Evolutionary conservation across 2,797 vertebrate genomes (phyloP), one percentile per base, ranked within the genome.

Genomic region (Lophotriccus pileatus): DNA sequence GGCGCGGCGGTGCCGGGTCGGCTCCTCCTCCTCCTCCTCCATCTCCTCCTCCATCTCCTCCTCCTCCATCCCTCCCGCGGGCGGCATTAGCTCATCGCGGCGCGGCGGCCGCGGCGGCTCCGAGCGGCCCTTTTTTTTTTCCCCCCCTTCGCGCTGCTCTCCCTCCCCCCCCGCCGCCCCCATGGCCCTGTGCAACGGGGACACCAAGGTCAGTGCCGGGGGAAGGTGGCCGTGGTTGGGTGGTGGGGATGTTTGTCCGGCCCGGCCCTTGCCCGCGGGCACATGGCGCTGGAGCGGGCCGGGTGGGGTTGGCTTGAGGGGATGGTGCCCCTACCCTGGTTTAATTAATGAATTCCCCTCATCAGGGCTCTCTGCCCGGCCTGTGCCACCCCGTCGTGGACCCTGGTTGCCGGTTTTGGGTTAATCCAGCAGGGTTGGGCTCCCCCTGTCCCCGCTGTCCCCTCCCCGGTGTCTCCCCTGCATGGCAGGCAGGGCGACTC

Each of bases 151-250:
- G 64, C 72, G 11, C 43, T 59, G 87, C 44, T n/a, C n/a, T n/a
- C n/a, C n/a, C n/a, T n/a, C n/a, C n/a, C n/a, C n/a, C n/a, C n/a
- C 79, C 43, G 70, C 97, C 93, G 96, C 96, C 97, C 96, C 98
- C 97, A 99, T 99, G 99, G 99, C 99, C 97, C 98, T 99, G 97
- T 99, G 99, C 98, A 99, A 99, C 98, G 99, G 99, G 98, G 99
- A 99, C 93, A 98, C 98, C 98, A 99, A 99, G 99, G 99, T 99
- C 98, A 99, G 47, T 44, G 44, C 44, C 14, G 41, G 46, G 44
- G 44, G 44, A 46, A 22, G 21, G 44, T 22, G 44, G 44, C 21
- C 39, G 39, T 12, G 39, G 13, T 41, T 13, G 12, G 39, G 43
- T 7, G 21, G 44, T 22, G 44, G 44, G 46, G 43, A 12, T 44